A percentile compares a stretch with the other conserved stretches of the same genome.
Conservation (phyloP, 2,113 vertebrate species). For the Lepisosteus oculatus region DNA sequence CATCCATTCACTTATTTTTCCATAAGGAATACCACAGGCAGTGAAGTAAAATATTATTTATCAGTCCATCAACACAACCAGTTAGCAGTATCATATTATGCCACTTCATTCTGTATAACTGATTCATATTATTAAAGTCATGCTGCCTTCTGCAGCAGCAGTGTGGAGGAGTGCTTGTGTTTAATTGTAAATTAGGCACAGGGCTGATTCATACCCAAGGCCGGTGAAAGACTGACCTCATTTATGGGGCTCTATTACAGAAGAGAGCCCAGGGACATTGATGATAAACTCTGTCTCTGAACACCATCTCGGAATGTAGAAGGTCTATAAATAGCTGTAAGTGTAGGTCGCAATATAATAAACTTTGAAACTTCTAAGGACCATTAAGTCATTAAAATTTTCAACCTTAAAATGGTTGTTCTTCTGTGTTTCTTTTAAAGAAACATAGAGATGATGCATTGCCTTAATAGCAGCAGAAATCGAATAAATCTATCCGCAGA, state of each 20-base stretch:
- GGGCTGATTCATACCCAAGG: slow-evolving; percentile 4
- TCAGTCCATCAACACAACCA: too few relatives aligned
- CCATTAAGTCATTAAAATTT: slow-evolving; percentile 8
- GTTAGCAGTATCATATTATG: not conserved
- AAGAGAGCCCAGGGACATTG: not conserved
- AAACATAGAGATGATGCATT: not conserved
- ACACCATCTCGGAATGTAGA: not conserved
- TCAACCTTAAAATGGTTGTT: not conserved
- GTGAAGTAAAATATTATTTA: too few relatives aligned
- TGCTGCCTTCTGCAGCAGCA: not conserved
- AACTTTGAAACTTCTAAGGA: slow-evolving; percentile 1
- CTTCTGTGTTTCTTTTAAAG: not conserved
- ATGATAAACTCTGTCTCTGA: not conserved
- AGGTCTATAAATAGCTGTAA: not conserved
- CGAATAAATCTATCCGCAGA: not conserved
- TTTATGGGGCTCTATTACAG: not conserved
- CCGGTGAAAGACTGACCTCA: not conserved
- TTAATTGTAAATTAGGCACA: not conserved
- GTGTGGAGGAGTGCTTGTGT: not conserved
- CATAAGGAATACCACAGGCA: too few relatives aligned
- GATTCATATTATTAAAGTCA: not conserved
- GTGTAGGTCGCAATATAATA: not conserved
- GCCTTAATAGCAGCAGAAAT: slow-evolving; percentile 5
- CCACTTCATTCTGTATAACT: not conserved
- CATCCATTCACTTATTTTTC: too few relatives aligned